A percentile compares a stretch with the other conserved stretches of the same genome.
Evolutionary conservation across 2,888 invertebrate genomes (phyloP).

Genomic region (Leucozona laternaria): DNA sequence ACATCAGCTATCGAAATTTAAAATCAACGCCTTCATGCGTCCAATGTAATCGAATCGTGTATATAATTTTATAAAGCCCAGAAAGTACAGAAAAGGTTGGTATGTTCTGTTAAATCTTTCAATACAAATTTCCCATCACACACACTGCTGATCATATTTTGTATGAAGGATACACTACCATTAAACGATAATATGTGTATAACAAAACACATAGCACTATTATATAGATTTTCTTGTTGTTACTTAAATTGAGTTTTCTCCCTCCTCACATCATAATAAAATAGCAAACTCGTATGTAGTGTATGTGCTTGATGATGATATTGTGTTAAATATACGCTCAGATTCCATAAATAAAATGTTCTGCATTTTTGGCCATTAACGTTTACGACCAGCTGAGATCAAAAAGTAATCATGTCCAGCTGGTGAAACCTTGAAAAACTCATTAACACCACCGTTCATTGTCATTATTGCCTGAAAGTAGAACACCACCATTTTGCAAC

Average conservation of each 20-base stretch:
- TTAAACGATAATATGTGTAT: too few relatives aligned
- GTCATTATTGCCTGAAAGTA: conserved; percentile 42
- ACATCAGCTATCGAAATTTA: too few relatives aligned
- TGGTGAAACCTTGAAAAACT: conserved; percentile 71
- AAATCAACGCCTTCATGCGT: too few relatives aligned
- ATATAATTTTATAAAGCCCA: too few relatives aligned
- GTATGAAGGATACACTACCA: too few relatives aligned
- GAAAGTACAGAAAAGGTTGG: too few relatives aligned
- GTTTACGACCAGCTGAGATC: conserved; percentile 71
- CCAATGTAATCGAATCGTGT: too few relatives aligned
- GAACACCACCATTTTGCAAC: conserved; percentile 23
- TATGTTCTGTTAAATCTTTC: too few relatives aligned
- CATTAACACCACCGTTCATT: conserved; percentile 67
- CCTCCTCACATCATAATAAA: too few relatives aligned
- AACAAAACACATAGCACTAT: too few relatives aligned
- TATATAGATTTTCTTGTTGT: background rate
- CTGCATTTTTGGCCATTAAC: conserved; percentile 65
- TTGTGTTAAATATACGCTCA: conserved; percentile 23
- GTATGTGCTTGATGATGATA: background rate
- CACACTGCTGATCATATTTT: too few relatives aligned
- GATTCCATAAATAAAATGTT: conserved; percentile 58
- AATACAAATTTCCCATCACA: too few relatives aligned
- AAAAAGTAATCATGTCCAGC: conserved; percentile 75
- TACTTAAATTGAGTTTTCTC: conserved; percentile 13
- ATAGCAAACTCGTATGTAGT: background rate